Evolutionary conservation across 2,888 invertebrate genomes (phyloP).

Genomic region (Seira sanloemensis): DNA sequence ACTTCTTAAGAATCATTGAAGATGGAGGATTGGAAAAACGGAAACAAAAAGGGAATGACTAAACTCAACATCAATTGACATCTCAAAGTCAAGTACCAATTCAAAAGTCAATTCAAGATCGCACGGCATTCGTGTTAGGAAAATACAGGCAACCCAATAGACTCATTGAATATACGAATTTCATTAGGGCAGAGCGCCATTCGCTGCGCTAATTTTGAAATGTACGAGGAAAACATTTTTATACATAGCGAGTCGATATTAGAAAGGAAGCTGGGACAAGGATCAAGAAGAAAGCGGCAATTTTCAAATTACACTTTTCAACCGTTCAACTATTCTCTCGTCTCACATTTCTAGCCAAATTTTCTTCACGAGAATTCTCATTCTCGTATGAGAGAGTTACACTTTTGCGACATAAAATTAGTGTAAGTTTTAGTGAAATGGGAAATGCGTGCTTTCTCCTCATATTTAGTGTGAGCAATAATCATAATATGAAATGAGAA

Average conservation of each 20-base stretch:
- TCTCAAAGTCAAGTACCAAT: neutral
- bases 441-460: neutral
- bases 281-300: neutral
- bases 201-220: neutral
- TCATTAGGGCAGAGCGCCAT: too few species aligned
- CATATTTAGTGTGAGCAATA: neutral
- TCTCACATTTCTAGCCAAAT: too few species aligned
- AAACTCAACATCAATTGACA: too few species aligned
- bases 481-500: slow-evolving; percentile 32
- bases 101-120: neutral
- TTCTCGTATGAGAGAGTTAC: too few species aligned
- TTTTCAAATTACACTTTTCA: neutral
- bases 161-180: neutral
- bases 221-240: neutral
- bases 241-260: neutral
- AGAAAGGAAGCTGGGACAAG: neutral
- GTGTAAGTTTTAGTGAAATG: neutral
- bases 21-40: too few species aligned
- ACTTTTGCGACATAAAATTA: neutral
- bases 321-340: neutral
- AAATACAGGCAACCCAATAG: too few species aligned
- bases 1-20: neutral
- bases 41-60: neutral
- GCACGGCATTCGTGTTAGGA: too few species aligned
- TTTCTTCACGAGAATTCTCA: too few species aligned